Conservation (phyloP, 2,888 invertebrate genomes). For the Ashinkailepas kermadecensis region DNA sequence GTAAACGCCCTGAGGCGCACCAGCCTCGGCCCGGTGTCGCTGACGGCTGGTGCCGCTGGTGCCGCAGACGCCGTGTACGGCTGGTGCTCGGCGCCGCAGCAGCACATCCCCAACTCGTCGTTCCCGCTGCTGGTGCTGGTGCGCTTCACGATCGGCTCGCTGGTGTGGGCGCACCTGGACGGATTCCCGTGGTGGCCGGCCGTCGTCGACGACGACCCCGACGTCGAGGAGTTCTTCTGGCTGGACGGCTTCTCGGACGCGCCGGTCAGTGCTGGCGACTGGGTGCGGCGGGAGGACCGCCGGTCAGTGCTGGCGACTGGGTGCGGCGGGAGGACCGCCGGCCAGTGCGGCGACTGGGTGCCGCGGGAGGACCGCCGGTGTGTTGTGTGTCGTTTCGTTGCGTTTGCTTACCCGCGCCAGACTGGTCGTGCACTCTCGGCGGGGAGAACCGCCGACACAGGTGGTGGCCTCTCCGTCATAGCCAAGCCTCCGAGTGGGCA, state of each 20-base stretch:
- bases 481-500: too few relatives aligned
- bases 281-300: too few relatives aligned
- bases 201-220: slow-evolving; percentile 61
- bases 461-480: too few relatives aligned
- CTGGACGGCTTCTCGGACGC: slow-evolving; percentile 42
- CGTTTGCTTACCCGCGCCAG: too few relatives aligned
- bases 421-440: too few relatives aligned
- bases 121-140: slow-evolving; percentile 53
- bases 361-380: too few relatives aligned
- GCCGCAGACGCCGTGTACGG: slow-evolving; percentile 46
- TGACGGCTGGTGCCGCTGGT: background rate
- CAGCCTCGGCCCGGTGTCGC: background rate
- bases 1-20: too few relatives aligned
- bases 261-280: slow-evolving; percentile 10
- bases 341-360: background rate
- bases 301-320: background rate
- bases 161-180: slow-evolving; percentile 56
- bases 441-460: too few relatives aligned
- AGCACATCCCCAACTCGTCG: slow-evolving; percentile 44
- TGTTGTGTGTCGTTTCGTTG: too few relatives aligned
- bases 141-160: slow-evolving; percentile 55
- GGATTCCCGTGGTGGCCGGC: slow-evolving; percentile 67
- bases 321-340: too few relatives aligned
- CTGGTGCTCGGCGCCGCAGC: slow-evolving; percentile 49
- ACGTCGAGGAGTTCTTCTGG: slow-evolving; percentile 54